Evolutionary conservation across 2,113 vertebrate species (phyloP), one percentile per base, ranked within the genome.

Genomic region (Heloderma charlesbogerti): DNA sequence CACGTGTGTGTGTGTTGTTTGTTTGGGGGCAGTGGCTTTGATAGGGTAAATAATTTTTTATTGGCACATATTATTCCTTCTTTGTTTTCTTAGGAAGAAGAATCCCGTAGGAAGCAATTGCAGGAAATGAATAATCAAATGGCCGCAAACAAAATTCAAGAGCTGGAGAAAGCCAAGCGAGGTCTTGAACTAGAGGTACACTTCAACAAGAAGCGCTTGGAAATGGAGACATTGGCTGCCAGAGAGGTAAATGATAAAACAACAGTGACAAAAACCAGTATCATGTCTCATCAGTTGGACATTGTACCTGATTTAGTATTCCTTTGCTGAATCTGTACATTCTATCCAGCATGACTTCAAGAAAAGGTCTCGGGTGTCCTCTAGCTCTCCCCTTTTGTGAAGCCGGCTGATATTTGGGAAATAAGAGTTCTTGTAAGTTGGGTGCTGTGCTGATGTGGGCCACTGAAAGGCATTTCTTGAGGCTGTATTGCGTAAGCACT

Each of bases 191-290:
- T 98, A 71, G 98, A 99, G 85, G 96, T 99, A 18, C 93, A 95
- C 45, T 94, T 97, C 45, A 98, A 98, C 90, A 99, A 97, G 93
- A 98, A 97, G 88, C 97, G 98, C 2, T 95, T 99, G 83, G 98
- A 98, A 92, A 97, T 99, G 97, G 98, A 99, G 94, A 96, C 98
- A 0, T 94, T 98, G 92, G 98, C 98, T 83, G 96, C 98, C 13
- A 97, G 97, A 94, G 97, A 98, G 98, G 98, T 98, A 95, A 88
- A 12, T 75, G 54, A 0, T 27, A 27, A 48, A 71, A 37, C n/a
- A 37, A 79, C 60, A 87, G 16, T 6, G 4, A 1, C 13, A n/a
- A 54, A 75, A 51, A 34, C 10, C 4, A 86, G 1, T 10, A 12
- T n/a, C 63, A 45, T 31, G 27, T 45, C 48, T 18, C 12, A 45